Base-by-base conservation (phyloP, 2,888 invertebrate species). In the Polietes domitor region DNA sequence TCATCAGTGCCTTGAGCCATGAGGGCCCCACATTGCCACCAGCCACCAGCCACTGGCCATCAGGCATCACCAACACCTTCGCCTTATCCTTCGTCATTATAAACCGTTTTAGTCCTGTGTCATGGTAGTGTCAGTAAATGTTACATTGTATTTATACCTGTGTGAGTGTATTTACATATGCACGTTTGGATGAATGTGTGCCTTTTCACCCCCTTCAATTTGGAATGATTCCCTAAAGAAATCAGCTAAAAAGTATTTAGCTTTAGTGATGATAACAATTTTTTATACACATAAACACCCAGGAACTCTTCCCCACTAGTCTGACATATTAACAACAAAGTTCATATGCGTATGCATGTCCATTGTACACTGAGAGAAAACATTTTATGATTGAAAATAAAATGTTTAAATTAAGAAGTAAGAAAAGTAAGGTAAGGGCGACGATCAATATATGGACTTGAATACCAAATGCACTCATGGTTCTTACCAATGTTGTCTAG, bases 191-290 rank as follows among this genome's bases (percentile, higher is more conserved):
- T 63, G 17, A 32, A 32, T 26, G 26, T 63, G 63, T 32, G 17
- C 26, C 32, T 37, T 50, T 84, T 78, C 74, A 78, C 77, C 78
- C 77, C 79, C 81, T 85, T 85, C 70, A 47, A 24, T 73, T 53
- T 80, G 75, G 73, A 26, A 73, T 88, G 88, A 90, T 89, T 91
- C 90, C 90, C 90, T 71, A 82, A 89, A 91, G 90, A 90, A 90
- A 90, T 90, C 91, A 91, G 90, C 89, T 91, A 90, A 91, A 90
- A 90, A 89, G 88, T 90, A 89, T 86, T 86, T 85, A 86, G 85
- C 83, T 82, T 85, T 85, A 82, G 78, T 76, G 83, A 81, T 81
- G 81, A 84, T 80, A 81, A 81, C 65, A 72, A 50, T 75, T 83
- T 83, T 80, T 70, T 74, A 70, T 37, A 9, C 63, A 74, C 58